Evolutionary conservation across 1,140 invertebrate species (phyloP).

Genomic region (Paraescarpia echinospica): DNA sequence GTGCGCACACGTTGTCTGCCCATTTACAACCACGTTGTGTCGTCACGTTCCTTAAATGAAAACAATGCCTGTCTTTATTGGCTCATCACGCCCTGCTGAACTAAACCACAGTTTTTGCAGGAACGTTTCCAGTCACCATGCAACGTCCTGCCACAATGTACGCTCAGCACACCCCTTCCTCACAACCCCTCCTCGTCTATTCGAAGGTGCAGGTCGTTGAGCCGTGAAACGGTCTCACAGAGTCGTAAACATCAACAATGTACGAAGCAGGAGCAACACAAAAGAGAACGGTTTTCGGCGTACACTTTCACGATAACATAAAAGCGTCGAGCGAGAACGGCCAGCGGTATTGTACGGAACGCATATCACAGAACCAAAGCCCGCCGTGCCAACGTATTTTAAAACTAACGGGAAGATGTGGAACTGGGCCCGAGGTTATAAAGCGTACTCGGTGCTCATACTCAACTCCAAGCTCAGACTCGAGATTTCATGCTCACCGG

Average conservation of each 20-base stretch:
- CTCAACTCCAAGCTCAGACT: no score
- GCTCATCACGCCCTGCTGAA: not conserved
- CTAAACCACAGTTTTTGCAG: not conserved
- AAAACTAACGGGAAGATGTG: not conserved
- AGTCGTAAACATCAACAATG: not conserved
- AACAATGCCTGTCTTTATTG: not conserved
- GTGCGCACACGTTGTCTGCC: not conserved
- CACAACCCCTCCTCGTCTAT: not conserved
- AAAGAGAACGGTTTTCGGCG: not conserved
- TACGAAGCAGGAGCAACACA: not conserved
- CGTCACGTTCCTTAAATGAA: not conserved
- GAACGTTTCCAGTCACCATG: not conserved
- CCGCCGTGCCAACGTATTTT: not conserved
- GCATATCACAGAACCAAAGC: not conserved
- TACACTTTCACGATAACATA: not conserved
- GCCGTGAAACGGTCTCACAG: not conserved
- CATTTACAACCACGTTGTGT: not conserved
- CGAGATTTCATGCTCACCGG: no score
- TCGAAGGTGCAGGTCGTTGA: not conserved
- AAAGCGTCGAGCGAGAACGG: not conserved
- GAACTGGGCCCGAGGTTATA: no score
- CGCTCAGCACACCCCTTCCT: not conserved
- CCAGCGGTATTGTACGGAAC: not conserved
- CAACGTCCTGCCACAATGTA: not conserved
- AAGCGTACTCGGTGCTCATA: no score